Conservation (phyloP, 1,140 invertebrate genomes). For the Telenomus remus region DNA sequence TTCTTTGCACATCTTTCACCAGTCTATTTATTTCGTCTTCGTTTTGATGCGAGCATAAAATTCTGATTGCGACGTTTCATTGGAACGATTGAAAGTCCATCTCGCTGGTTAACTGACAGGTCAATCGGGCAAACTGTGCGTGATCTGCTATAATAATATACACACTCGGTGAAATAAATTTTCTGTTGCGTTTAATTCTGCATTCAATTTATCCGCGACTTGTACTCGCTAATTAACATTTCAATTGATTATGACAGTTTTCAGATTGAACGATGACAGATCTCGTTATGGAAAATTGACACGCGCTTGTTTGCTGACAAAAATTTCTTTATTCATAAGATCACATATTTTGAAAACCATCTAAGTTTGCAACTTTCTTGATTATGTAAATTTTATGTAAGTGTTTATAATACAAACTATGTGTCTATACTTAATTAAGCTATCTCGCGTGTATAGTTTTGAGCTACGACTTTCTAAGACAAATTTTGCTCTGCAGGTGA, state of each 20-base stretch:
- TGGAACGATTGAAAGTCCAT: constrained; percentile 27
- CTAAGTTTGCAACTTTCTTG: background rate
- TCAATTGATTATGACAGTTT: constrained; percentile 46
- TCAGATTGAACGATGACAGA: constrained; percentile 24
- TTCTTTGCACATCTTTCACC: too few relatives aligned
- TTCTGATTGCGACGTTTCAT: constrained; percentile 29
- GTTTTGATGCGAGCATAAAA: constrained; percentile 11
- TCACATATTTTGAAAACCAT: constrained; percentile 22
- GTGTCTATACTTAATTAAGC: constrained; percentile 53
- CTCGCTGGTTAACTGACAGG: constrained; percentile 38
- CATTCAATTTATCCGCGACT: constrained; percentile 28
- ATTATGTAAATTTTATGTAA: constrained; percentile 55
- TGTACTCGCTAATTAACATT: constrained; percentile 40
- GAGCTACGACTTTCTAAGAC: constrained; percentile 43
- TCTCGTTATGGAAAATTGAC: constrained; percentile 37
- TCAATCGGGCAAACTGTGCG: constrained; percentile 28
- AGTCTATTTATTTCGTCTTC: too few relatives aligned
- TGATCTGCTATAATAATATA: constrained; percentile 34
- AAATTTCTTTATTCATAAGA: constrained; percentile 44
- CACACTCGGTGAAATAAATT: constrained; percentile 37
- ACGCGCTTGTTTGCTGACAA: constrained; percentile 21
- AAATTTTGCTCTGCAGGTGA: constrained; percentile 41
- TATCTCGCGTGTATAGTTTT: constrained; percentile 41
- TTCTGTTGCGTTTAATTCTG: constrained; percentile 48
- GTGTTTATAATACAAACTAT: constrained; percentile 47